Conservation (phyloP, 1,140 invertebrate species). For the Aphidius ervi region DNA sequence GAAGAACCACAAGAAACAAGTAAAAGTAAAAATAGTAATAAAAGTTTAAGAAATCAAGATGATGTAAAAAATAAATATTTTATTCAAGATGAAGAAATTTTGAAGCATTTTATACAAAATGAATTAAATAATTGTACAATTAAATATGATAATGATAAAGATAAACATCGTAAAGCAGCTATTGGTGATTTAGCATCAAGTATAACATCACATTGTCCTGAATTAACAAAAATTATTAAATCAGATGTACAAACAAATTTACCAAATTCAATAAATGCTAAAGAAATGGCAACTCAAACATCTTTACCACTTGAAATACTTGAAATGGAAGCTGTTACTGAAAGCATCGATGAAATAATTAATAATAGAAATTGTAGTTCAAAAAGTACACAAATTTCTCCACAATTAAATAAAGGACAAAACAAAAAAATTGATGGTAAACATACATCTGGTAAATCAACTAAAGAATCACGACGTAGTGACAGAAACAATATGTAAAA, state of each 20-base stretch:
- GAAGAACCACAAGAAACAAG: constrained; percentile 33
- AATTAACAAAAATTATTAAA: constrained; percentile 48
- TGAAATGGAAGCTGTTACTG: constrained; percentile 49
- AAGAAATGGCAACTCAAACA: constrained; percentile 60
- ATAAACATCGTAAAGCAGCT: constrained; percentile 32
- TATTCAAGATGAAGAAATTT: constrained; percentile 39
- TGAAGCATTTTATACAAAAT: constrained; percentile 52
- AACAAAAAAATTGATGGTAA: too few relatives aligned
- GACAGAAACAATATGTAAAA: too few relatives aligned
- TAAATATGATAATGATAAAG: constrained; percentile 50
- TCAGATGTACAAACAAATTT: constrained; percentile 48
- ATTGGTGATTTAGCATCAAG: constrained; percentile 42
- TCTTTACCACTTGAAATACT: constrained; percentile 48
- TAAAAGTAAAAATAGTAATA: constrained; percentile 41
- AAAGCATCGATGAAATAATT: constrained; percentile 49
- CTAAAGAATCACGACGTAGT: too few relatives aligned
- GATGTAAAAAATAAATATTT: constrained; percentile 44
- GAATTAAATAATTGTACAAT: constrained; percentile 17
- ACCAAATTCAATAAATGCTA: constrained; percentile 48
- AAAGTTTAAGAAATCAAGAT: constrained; percentile 31
- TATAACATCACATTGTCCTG: constrained; percentile 45
- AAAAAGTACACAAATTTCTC: constrained; percentile 48
- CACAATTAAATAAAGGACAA: constrained; percentile 37
- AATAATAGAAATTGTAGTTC: constrained; percentile 43
- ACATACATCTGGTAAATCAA: too few relatives aligned